A percentile compares a stretch with the other conserved stretches of the same genome.
phyloP scores from a whole-genome alignment of 2,888 invertebrate species.

The Torymus texanus region DNA sequence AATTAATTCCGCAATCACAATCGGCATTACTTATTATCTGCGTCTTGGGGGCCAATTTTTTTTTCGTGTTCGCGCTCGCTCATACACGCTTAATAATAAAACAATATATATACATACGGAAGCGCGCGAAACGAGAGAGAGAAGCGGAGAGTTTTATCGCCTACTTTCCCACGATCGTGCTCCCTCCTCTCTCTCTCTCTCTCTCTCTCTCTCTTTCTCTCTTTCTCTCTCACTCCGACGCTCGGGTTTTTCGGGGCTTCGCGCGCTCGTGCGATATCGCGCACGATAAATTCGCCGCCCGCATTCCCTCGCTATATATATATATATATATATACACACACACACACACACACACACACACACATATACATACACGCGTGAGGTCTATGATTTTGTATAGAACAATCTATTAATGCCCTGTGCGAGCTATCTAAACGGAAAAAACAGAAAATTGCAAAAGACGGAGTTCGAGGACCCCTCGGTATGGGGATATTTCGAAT shows the following conservation, averaged over 20 bases:
- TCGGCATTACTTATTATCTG: neutral
- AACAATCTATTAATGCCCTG: no score
- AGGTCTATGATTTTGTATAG: no score
- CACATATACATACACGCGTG: no score
- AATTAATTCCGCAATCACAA: constrained; percentile 24
- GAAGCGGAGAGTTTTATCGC: constrained; percentile 56
- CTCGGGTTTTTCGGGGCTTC: neutral
- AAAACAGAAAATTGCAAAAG: constrained; percentile 32
- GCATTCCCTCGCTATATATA: constrained; percentile 2
- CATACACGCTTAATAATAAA: constrained; percentile 16
- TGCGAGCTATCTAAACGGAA: neutral
- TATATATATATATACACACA: no score
- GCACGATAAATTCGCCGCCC: constrained; percentile 8
- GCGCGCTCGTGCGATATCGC: constrained; percentile 48
- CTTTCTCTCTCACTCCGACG: constrained; percentile 4
- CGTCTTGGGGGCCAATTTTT: neutral
- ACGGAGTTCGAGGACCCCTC: constrained; percentile 5
- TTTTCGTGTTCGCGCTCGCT: neutral
- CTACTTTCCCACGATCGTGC: constrained; percentile 61
- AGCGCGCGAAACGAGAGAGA: no score
- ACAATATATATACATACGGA: neutral
- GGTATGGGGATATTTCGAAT: neutral
- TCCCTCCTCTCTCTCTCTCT: constrained; percentile 53
- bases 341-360: no score
- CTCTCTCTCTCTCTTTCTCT: constrained; percentile 55